Base-by-base conservation (phyloP, 1,140 invertebrate species). In the Cydia fagiglandana region DNA sequence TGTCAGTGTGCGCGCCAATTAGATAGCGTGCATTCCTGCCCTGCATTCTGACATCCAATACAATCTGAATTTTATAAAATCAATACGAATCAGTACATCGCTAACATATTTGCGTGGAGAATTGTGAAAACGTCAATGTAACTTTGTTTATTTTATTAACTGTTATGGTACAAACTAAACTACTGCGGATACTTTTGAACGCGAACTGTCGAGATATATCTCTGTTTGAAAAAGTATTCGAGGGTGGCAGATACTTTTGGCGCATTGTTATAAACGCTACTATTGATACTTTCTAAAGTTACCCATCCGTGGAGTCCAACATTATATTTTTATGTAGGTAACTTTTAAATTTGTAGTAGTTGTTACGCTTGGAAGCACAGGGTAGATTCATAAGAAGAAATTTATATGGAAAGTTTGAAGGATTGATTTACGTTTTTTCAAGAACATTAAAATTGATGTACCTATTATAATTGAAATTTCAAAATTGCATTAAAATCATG, bases 1-100 rank as follows among this genome's bases (percentile, higher is more conserved):
- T 81, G 83, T 83, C 84, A 81, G 80, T 83, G 80, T 81, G 79
- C 73, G 68, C 83, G 78, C 84, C 80, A n/a, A n/a, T n/a, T n/a
- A n/a, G 79, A 83, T 81, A 82, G 75, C 80, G 78, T 73, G 75
- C 78, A 80, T 80, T 79, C 78, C 76, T 80, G 75, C 78, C 79
- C 77, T 76, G 73, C 75, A 78, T 75, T 77, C 79, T 75, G 73
- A 61, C 75, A 73, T 75, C 45, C 61, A 68, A 77, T 77, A 79
- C 75, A 80, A 79, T 34, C 17, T 73, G 74, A 75, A 78, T 56
- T 24, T 24, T 5, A 61, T 61, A 4, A 24, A 61, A 61, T 61
- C 20, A 20, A 61, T 24, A 61, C 1, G 10, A 20, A 24, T 61
- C 20, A 47, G 45, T 47, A n/a, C 50, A 17, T 53, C 15, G 50